These are phyloP conservation scores for Bufo gargarizans DNA, from an alignment of 2,113 vertebrate species.

Conservation along the genomic window DNA sequence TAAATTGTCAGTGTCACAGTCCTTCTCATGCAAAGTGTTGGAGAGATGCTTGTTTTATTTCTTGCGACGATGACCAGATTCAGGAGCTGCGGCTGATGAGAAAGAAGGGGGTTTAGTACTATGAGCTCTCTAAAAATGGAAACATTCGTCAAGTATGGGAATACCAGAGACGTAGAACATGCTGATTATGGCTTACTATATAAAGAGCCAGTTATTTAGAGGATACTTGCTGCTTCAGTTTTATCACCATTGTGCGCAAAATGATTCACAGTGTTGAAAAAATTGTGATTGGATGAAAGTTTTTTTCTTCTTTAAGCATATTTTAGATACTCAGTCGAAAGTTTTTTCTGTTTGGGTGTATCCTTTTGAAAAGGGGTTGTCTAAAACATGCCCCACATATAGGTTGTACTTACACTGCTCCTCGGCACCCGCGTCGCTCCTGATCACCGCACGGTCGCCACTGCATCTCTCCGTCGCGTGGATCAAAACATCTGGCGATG, in stretches of 20 bases:
- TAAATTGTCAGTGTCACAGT: background rate
- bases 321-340: too few relatives aligned
- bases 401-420: too few relatives aligned
- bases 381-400: too few relatives aligned
- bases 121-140: constrained; percentile 26
- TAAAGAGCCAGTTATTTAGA: constrained; percentile 32
- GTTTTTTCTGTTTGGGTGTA: too few relatives aligned
- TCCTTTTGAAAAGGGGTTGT: too few relatives aligned
- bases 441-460: too few relatives aligned
- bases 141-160: constrained; percentile 16
- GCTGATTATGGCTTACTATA: constrained; percentile 33
- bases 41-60: background rate
- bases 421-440: too few relatives aligned
- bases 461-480: too few relatives aligned
- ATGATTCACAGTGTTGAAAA: constrained; percentile 18
- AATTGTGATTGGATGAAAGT: background rate
- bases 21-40: background rate
- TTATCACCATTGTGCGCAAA: constrained; percentile 22
- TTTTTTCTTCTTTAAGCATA: background rate
- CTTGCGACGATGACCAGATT: background rate
- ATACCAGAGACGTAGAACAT: constrained; percentile 13
- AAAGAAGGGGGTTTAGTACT: background rate
- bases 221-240: background rate
- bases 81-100: background rate
- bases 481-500: too few relatives aligned